Conservation (phyloP, 2,888 invertebrate species). For the Listrodromus nycthemerus region DNA sequence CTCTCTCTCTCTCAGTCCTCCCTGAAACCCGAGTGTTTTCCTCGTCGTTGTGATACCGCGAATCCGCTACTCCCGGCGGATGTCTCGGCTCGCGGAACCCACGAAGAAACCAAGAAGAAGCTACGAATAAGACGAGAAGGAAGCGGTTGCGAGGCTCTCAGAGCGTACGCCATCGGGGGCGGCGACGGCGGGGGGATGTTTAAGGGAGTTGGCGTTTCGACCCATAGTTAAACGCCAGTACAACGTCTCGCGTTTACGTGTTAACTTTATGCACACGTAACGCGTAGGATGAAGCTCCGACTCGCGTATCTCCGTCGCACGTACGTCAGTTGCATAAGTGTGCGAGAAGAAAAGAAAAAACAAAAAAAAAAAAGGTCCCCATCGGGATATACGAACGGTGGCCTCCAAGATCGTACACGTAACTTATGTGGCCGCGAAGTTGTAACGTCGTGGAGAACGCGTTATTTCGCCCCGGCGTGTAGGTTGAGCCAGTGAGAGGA, state of each 20-base stretch:
- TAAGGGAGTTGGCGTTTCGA: neutral
- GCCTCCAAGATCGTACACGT: slow-evolving; percentile 23
- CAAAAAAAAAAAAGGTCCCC: neutral
- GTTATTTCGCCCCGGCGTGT: slow-evolving; percentile 29
- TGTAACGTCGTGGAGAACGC: slow-evolving; percentile 16
- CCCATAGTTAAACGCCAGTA: slow-evolving; percentile 44
- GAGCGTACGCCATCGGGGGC: neutral
- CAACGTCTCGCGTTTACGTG: slow-evolving; percentile 40
- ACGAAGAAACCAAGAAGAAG: slow-evolving; percentile 24
- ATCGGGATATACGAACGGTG: slow-evolving; percentile 20
- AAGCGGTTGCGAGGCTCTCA: slow-evolving; percentile 29
- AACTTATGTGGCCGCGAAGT: slow-evolving; percentile 42
- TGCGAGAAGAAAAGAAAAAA: neutral
- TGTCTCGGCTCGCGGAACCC: slow-evolving; percentile 54
- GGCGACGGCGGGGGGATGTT: no score
- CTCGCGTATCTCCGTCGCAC: neutral
- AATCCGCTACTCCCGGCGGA: slow-evolving; percentile 66
- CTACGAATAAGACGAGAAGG: slow-evolving; percentile 22
- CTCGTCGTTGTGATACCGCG: slow-evolving; percentile 53
- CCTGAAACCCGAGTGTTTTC: slow-evolving; percentile 50
- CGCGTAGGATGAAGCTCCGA: neutral
- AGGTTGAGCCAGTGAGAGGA: slow-evolving; percentile 50
- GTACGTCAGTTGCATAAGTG: neutral
- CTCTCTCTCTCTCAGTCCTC: slow-evolving; percentile 6
- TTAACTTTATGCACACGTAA: slow-evolving; percentile 22